These are phyloP conservation scores for Delia radicum DNA, from an alignment of 1,140 invertebrate genomes.

Conservation along the genomic window DNA sequence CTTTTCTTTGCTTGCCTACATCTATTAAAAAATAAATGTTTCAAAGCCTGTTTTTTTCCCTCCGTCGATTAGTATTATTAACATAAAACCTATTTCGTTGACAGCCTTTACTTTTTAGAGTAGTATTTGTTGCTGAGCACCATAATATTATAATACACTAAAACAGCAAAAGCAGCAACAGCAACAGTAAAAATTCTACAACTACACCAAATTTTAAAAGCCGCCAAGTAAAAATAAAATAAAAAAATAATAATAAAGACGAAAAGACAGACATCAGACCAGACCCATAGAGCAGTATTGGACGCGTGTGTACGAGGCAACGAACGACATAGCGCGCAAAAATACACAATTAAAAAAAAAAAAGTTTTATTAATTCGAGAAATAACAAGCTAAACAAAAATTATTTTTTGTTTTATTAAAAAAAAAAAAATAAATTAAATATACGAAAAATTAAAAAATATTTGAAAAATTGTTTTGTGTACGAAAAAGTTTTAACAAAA, in stretches of 20 bases:
- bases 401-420: not conserved
- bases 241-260: slow-evolving; percentile 22
- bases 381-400: not conserved
- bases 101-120: too few relatives aligned
- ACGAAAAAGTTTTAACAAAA: not conserved
- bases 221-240: slow-evolving; percentile 12
- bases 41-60: too few relatives aligned
- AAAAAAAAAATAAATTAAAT: not conserved
- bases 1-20: too few relatives aligned
- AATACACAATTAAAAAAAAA: slow-evolving; percentile 3
- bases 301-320: slow-evolving; percentile 19
- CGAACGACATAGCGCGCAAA: slow-evolving; percentile 20
- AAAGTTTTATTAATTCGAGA: not conserved
- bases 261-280: slow-evolving; percentile 13
- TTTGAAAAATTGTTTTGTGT: too few relatives aligned
- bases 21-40: too few relatives aligned
- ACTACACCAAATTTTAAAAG: slow-evolving; percentile 18
- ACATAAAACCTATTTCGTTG: too few relatives aligned
- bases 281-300: slow-evolving; percentile 22
- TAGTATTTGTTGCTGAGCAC: slow-evolving; percentile 6
- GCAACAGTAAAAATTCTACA: not conserved
- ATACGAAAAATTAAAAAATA: not conserved
- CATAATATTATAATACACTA: not conserved
- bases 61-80: too few relatives aligned
- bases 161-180: not conserved